Conservation (phyloP, 37 sponge, comb jelly and placozoan species). For the Theonella swinhoei region DNA sequence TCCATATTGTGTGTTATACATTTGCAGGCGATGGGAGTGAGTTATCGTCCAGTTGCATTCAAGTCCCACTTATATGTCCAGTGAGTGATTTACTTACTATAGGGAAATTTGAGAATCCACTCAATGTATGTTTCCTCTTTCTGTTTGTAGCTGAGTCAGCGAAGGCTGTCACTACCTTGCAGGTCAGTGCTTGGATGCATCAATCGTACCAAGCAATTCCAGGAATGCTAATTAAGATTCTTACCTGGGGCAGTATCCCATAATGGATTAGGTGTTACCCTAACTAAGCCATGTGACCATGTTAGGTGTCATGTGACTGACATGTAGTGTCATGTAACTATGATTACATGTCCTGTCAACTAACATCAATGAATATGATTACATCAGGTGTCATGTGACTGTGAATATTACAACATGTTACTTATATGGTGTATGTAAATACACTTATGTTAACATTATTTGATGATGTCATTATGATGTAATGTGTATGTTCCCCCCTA, state of each 20-base stretch:
- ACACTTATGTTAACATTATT: not conserved
- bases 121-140: not conserved
- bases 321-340: too few species aligned
- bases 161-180: conserved; percentile 35
- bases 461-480: not conserved
- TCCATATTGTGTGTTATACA: too few species aligned
- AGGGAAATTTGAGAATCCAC: not conserved
- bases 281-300: too few species aligned
- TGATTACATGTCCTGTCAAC: too few species aligned
- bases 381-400: not conserved
- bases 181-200: conserved; percentile 19
- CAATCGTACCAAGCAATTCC: not conserved
- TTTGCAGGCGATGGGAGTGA: not conserved
- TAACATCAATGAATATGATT: not conserved
- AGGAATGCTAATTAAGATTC: too few species aligned
- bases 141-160: conserved; percentile 42
- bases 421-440: not conserved
- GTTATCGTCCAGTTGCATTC: not conserved
- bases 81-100: not conserved
- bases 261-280: too few species aligned
- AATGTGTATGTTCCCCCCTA: conserved; percentile 2
- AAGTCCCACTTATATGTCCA: conserved; percentile 8
- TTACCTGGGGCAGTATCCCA: too few species aligned
- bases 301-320: too few species aligned
- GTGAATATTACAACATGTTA: not conserved